Percentiles rank a stretch among this genome's conserved stretches.
Evolutionary conservation across 92 coral and sea anemone genomes (phyloP).

Genomic region (Pocillopora grandis): DNA sequence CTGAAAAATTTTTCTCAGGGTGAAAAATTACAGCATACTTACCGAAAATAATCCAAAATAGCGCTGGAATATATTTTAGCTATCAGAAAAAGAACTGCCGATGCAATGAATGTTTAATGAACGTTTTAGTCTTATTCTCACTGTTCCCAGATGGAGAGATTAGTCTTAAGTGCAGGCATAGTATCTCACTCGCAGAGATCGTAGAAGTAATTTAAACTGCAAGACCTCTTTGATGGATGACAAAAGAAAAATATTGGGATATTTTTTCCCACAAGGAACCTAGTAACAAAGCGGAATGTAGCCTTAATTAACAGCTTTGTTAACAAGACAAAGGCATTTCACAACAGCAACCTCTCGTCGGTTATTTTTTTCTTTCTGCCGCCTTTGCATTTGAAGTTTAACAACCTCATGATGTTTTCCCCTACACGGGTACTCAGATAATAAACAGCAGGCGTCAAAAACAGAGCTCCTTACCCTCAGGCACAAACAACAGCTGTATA

Average conservation of each 20-base stretch:
- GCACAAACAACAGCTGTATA: conserved; percentile 9
- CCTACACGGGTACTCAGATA: not conserved
- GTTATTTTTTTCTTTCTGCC: conserved; percentile 1
- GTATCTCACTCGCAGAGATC: too few relatives aligned
- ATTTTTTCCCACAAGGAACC: not conserved
- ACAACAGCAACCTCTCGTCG: not conserved
- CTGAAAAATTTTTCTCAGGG: too few relatives aligned
- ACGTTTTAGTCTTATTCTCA: too few relatives aligned
- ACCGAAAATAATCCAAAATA: too few relatives aligned
- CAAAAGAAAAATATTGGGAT: not conserved
- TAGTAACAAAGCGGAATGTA: not conserved
- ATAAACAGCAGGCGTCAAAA: conserved; percentile 8
- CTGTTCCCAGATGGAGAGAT: too few relatives aligned
- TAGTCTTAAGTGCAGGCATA: too few relatives aligned
- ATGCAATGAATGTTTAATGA: too few relatives aligned
- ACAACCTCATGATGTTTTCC: conserved; percentile 4
- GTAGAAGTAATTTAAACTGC: too few relatives aligned
- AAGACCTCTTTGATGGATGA: too few relatives aligned
- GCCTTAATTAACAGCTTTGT: not conserved
- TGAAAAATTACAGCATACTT: too few relatives aligned
- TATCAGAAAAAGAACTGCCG: too few relatives aligned
- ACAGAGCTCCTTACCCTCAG: not conserved
- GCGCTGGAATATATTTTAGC: too few relatives aligned
- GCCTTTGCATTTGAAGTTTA: conserved; percentile 1
- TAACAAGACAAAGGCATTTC: not conserved